Evolutionary conservation across 92 coral and sea anemone genomes (phyloP).

Genomic region (Palythoa heliodiscus): DNA sequence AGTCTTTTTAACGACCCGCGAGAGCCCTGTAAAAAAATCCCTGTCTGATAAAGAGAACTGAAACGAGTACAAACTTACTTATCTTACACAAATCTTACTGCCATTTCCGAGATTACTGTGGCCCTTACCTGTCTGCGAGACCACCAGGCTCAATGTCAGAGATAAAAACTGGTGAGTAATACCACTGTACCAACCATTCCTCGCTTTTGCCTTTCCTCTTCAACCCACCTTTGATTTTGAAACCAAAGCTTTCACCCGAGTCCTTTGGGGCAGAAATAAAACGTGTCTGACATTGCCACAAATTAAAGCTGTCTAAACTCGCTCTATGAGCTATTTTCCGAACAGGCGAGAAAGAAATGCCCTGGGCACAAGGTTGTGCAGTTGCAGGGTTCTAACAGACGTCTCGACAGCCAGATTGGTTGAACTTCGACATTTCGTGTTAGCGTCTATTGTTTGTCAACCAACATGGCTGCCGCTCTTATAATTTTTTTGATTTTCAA

Average conservation of each 20-base stretch:
- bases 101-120: background rate
- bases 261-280: slow-evolving; percentile 27
- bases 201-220: slow-evolving; percentile 74
- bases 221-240: slow-evolving; percentile 92
- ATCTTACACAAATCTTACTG: background rate
- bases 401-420: no score
- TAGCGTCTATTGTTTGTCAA: no score
- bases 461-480: no score
- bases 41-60: no score
- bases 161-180: slow-evolving; percentile 84
- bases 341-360: background rate
- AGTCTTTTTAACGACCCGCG: no score
- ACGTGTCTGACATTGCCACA: slow-evolving; percentile 66
- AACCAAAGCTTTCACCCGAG: slow-evolving; percentile 82
- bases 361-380: no score
- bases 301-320: slow-evolving; percentile 28
- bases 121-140: slow-evolving; percentile 76
- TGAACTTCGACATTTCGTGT: no score
- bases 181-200: slow-evolving; percentile 76
- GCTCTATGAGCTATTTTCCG: background rate
- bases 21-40: no score
- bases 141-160: slow-evolving; percentile 75
- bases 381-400: no score
- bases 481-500: no score
- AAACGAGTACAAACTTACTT: no score